These are phyloP conservation scores for Ooceraea biroi DNA, from an alignment of 1,140 invertebrate genomes.

Conservation along the genomic window DNA sequence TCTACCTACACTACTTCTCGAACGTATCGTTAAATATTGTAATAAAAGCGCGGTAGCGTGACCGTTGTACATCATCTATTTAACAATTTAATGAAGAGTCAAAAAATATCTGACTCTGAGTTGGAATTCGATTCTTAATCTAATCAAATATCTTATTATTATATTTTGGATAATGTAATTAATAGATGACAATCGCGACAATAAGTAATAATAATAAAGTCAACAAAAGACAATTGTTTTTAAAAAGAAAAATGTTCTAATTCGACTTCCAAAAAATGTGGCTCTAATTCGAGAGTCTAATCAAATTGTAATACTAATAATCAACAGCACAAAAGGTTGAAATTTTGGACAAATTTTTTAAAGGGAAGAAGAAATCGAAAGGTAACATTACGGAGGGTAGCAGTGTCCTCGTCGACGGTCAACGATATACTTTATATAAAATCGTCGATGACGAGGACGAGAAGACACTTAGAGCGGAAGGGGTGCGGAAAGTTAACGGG, in stretches of 20 bases:
- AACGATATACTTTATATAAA: conserved; percentile 60
- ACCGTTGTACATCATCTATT: background rate
- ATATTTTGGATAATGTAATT: too few species aligned
- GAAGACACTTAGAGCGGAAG: conserved; percentile 14
- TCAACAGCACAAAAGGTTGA: too few species aligned
- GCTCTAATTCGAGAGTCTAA: too few species aligned
- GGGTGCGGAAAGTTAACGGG: conserved; percentile 60
- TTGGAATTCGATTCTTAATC: too few species aligned
- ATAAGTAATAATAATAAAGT: too few species aligned
- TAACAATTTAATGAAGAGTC: background rate
- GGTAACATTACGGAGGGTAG: background rate
- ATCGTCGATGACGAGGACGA: conserved; percentile 28
- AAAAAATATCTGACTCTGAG: too few species aligned
- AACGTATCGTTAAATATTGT: background rate
- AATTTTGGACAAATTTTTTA: background rate
- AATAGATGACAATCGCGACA: too few species aligned
- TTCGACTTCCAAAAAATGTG: too few species aligned
- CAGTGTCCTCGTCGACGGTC: conserved; percentile 35
- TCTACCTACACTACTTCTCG: background rate
- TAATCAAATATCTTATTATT: too few species aligned
- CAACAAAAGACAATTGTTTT: background rate
- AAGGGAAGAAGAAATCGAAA: background rate
- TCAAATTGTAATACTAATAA: too few species aligned
- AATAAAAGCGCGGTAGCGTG: background rate
- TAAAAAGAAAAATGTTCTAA: background rate